phyloP scores from a whole-genome alignment of 2,113 vertebrate genomes.

The Macrotis lagotis region DNA sequence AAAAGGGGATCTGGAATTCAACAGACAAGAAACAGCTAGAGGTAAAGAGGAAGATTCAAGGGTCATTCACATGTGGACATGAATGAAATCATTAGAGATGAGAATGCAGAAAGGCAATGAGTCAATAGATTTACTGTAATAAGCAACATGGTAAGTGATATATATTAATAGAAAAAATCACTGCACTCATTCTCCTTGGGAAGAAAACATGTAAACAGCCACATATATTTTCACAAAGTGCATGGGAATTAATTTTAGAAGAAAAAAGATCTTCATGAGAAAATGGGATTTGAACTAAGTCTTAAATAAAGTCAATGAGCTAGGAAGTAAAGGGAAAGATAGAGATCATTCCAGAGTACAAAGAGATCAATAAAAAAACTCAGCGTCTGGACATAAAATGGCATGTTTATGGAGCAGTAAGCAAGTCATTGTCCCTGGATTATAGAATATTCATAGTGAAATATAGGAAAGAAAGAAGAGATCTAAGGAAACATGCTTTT shows the following conservation, averaged over 20 bases:
- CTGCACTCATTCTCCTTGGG: not conserved
- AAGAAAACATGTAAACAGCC: too few species aligned
- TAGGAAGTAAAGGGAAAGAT: too few species aligned
- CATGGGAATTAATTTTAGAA: too few species aligned
- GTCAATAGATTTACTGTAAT: not conserved
- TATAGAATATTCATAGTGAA: not conserved
- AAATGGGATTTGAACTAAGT: too few species aligned
- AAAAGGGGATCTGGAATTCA: not conserved
- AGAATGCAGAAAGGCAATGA: not conserved
- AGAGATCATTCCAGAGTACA: too few species aligned
- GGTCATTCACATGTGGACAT: not conserved
- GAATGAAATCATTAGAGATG: not conserved
- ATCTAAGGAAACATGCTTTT: not conserved
- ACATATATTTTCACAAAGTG: too few species aligned
- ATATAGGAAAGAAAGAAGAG: not conserved
- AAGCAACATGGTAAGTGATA: not conserved
- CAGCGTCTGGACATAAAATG: not conserved
- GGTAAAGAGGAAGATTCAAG: not conserved
- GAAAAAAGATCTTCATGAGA: too few species aligned
- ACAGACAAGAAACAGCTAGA: not conserved
- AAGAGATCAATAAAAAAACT: too few species aligned
- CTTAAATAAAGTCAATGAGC: too few species aligned
- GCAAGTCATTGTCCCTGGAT: not conserved
- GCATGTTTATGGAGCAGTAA: not conserved
- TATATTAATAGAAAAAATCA: not conserved